Base-by-base conservation (phyloP, 1,140 invertebrate genomes). In the Fopius arisanus region DNA sequence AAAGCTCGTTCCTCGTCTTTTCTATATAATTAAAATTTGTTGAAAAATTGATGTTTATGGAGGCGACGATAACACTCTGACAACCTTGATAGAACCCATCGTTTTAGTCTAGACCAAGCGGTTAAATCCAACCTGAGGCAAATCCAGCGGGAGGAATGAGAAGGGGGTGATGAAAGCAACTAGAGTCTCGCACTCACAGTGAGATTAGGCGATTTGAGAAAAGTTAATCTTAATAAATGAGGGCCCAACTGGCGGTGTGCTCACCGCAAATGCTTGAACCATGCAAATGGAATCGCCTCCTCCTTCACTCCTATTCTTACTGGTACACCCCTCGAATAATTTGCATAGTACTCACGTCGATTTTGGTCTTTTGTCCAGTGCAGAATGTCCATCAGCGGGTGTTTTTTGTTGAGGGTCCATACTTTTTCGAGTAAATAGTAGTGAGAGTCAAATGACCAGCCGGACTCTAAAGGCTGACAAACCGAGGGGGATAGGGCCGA, bases 191-290 rank as follows among this genome's bases (percentile, higher is more conserved):
- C 37, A 28, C 59, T 66, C 26, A 23, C 28, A 41, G 51, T 26
- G 70, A 72, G 76, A 74, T 77, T 77, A 77, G 73, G 73, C 59
- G 65, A 75, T 75, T 73, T 31, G 83, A 84, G 87, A 85, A 87
- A 88, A 87, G 87, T 88, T 87, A 87, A 88, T 88, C 87, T 87
- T 87, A 87, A 88, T 88, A 87, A 88, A 87, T 82, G 86, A 86
- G 83, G 85, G 62, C 63, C 67, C 40, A 68, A 69, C n/a, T 77
- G 77, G 68, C 66, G 66, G 37, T 72, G 77, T 73, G 75, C 66
- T 78, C 68, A 78, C 83, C 86, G 71, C 84, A 86, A 88, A 88
- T 86, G 83, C 77, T 77, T 62, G 81, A 82, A 81, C 82, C 80
- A 88, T 88, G 87, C 86, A 88, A 88, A 88, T 87, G 80, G 73